Evolutionary conservation across 2,113 vertebrate species (phyloP).

Genomic region (Notothenia coriiceps): DNA sequence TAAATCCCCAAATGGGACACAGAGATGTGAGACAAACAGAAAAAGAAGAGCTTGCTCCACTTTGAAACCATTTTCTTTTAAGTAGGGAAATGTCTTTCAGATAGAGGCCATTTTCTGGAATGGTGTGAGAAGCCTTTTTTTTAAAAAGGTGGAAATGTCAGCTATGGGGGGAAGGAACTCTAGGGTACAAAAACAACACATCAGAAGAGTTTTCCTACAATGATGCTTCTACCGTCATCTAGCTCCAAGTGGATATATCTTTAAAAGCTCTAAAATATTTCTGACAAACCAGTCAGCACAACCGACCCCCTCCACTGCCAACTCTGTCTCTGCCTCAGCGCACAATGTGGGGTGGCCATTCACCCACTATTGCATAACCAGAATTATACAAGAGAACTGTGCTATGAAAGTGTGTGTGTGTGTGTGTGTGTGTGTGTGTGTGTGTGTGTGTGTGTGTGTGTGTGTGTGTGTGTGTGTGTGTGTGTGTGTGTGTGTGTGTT

Average conservation of each 20-base stretch:
- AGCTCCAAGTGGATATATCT: neutral
- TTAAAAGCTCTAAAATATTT: neutral
- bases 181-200: constrained; percentile 2
- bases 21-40: constrained; percentile 21
- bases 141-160: constrained; percentile 11
- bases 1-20: constrained; percentile 18
- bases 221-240: neutral
- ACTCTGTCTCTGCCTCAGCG: constrained; percentile 58
- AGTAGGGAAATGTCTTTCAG: constrained; percentile 5
- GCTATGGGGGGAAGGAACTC: neutral
- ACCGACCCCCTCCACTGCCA: neutral
- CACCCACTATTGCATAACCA: constrained; percentile 77
- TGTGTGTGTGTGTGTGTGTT: constrained; percentile 44
- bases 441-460: neutral
- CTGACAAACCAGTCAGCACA: neutral
- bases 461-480: no score
- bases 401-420: constrained; percentile 61
- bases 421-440: neutral
- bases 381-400: constrained; percentile 77
- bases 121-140: constrained; percentile 19
- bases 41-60: neutral
- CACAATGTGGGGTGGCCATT: constrained; percentile 72
- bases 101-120: neutral
- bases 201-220: constrained; percentile 1
- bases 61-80: constrained; percentile 3